These are phyloP conservation scores for Volucella inanis DNA, from an alignment of 2,888 invertebrate species.

Conservation along the genomic window DNA sequence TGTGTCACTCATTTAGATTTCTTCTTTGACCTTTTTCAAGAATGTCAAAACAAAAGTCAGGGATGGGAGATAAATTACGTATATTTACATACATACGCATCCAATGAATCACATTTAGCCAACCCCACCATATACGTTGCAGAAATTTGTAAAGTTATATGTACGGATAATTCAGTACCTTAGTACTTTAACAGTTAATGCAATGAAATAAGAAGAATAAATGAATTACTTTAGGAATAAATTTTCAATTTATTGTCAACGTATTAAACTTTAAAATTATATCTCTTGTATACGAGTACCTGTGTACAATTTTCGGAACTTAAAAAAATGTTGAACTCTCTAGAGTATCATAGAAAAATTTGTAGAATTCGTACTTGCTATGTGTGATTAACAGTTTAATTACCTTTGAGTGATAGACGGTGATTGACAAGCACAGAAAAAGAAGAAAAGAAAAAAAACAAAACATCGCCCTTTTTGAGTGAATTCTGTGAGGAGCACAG, in stretches of 20 bases:
- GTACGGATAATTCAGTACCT: too few relatives aligned
- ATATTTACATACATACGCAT: too few relatives aligned
- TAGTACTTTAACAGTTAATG: too few relatives aligned
- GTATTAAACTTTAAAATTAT: constrained; percentile 23
- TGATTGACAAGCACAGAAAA: constrained; percentile 61
- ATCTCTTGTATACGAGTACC: neutral
- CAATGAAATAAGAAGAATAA: neutral
- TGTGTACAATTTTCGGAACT: neutral
- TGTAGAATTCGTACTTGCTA: constrained; percentile 15
- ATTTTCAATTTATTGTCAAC: constrained; percentile 52
- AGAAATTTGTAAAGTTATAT: too few relatives aligned
- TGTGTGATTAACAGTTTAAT: constrained; percentile 68
- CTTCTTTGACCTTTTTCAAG: constrained; percentile 52
- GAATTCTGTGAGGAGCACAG: constrained; percentile 36
- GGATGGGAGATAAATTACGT: constrained; percentile 34
- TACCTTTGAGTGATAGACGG: constrained; percentile 67
- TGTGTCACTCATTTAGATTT: constrained; percentile 57
- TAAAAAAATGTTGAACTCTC: constrained; percentile 34
- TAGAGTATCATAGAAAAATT: constrained; percentile 11
- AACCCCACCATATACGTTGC: too few relatives aligned
- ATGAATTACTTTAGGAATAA: constrained; percentile 54
- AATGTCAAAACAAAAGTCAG: constrained; percentile 56
- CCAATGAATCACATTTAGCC: too few relatives aligned
- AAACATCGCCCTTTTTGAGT: constrained; percentile 54
- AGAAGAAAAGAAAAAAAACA: constrained; percentile 2